A percentile compares a stretch with the other conserved stretches of the same genome.
Conservation (phyloP, 2,113 vertebrate genomes). For the Herpetotheres cachinnans region DNA sequence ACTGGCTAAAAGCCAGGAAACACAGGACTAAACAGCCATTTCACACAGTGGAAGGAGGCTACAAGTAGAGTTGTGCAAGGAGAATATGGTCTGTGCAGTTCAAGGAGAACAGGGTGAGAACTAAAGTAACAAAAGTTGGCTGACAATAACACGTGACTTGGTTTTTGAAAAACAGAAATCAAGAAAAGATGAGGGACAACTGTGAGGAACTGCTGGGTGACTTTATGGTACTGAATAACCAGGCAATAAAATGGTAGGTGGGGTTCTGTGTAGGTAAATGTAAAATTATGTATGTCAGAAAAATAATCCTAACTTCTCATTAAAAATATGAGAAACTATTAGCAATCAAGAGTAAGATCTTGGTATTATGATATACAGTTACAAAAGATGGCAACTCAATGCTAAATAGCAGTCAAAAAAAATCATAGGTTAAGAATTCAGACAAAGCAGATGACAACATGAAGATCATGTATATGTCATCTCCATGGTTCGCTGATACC, state of each 20-base stretch:
- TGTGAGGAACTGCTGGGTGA: background rate
- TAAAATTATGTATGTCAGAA: background rate
- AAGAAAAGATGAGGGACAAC: background rate
- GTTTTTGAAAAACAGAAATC: background rate
- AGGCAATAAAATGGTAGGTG: background rate
- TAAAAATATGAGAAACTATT: background rate
- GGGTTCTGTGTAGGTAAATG: background rate
- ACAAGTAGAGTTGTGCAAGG: background rate
- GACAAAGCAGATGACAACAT: background rate
- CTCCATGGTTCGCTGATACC: background rate
- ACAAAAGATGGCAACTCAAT: background rate
- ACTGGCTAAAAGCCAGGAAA: background rate
- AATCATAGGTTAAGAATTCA: background rate
- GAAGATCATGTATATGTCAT: background rate
- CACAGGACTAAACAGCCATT: background rate
- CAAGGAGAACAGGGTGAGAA: background rate
- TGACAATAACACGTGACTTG: background rate
- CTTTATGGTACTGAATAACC: background rate
- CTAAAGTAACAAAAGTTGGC: background rate
- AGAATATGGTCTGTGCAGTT: background rate
- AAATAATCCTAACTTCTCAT: background rate
- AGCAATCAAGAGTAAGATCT: background rate
- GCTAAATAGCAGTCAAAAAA: background rate
- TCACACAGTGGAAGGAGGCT: background rate
- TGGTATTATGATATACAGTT: background rate